Conservation (phyloP, 1,140 invertebrate species). For the Idris sp. region DNA sequence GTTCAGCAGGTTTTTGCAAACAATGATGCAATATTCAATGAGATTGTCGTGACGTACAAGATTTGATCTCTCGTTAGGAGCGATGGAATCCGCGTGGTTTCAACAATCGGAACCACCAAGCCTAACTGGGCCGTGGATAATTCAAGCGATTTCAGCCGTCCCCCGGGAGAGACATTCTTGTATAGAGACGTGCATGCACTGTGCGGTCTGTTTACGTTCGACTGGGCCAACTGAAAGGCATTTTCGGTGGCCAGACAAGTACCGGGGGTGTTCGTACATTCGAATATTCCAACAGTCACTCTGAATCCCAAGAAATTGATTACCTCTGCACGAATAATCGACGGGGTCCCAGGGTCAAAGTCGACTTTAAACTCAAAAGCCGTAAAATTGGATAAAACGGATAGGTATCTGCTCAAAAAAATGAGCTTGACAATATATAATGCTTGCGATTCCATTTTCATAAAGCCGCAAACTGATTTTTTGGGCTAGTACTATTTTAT, state of each 20-base stretch:
- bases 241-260: too few species aligned
- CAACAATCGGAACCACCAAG: slow-evolving; percentile 34
- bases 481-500: too few species aligned
- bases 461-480: too few species aligned
- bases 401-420: slow-evolving; percentile 12
- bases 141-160: slow-evolving; percentile 51
- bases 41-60: slow-evolving; percentile 16
- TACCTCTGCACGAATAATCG: slow-evolving; percentile 47
- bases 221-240: slow-evolving; percentile 51
- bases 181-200: slow-evolving; percentile 38
- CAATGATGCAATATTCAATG: too few species aligned
- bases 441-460: too few species aligned
- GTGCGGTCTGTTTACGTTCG: slow-evolving; percentile 58
- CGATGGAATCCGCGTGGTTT: slow-evolving; percentile 45
- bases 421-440: too few species aligned
- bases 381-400: slow-evolving; percentile 41
- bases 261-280: slow-evolving; percentile 43
- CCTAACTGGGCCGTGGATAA: slow-evolving; percentile 29
- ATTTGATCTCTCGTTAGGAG: slow-evolving; percentile 26
- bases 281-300: slow-evolving; percentile 55
- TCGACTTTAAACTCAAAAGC: slow-evolving; percentile 31
- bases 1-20: too few species aligned
- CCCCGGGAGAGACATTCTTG: slow-evolving; percentile 43
- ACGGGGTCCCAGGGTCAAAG: too few species aligned
- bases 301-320: slow-evolving; percentile 51